A percentile compares a stretch with the other conserved stretches of the same genome.
These are phyloP conservation scores for Lordiphosa clarofinis DNA, from an alignment of 1,140 invertebrate species.

Conservation along the genomic window DNA sequence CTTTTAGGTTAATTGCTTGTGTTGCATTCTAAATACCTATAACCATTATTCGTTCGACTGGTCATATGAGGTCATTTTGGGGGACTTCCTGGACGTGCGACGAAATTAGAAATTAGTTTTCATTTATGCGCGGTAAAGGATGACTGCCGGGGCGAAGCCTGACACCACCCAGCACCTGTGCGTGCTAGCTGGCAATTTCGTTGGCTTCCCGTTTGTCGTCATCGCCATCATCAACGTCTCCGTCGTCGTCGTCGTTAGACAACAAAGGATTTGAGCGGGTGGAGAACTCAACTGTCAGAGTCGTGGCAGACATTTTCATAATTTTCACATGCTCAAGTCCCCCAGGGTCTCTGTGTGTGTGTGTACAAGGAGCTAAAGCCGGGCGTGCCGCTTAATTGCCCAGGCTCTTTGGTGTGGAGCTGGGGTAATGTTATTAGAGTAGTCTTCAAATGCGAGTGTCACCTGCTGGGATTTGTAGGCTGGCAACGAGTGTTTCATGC, in stretches of 20 bases:
- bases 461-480: conserved; percentile 47
- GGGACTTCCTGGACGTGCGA: conserved; percentile 31
- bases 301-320: conserved; percentile 65
- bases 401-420: conserved; percentile 12
- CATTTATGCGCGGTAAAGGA: conserved; percentile 39
- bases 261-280: conserved; percentile 58
- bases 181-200: conserved; percentile 55
- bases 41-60: conserved; percentile 29
- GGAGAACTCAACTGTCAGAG: conserved; percentile 45
- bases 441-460: conserved; percentile 36
- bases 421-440: conserved; percentile 39
- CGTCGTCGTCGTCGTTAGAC: conserved; percentile 44
- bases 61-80: conserved; percentile 61
- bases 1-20: conserved; percentile 72
- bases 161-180: conserved; percentile 42
- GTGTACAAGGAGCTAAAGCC: neutral
- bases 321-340: conserved; percentile 66
- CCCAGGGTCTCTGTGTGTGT: conserved; percentile 14
- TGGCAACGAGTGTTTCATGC: conserved; percentile 19
- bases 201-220: neutral
- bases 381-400: conserved; percentile 60
- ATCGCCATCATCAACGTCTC: conserved; percentile 16
- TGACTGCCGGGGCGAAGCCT: no score
- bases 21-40: conserved; percentile 25
- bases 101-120: conserved; percentile 43